Base-by-base conservation (phyloP, 2,797 vertebrate species). In the Sternotherus odoratus region DNA sequence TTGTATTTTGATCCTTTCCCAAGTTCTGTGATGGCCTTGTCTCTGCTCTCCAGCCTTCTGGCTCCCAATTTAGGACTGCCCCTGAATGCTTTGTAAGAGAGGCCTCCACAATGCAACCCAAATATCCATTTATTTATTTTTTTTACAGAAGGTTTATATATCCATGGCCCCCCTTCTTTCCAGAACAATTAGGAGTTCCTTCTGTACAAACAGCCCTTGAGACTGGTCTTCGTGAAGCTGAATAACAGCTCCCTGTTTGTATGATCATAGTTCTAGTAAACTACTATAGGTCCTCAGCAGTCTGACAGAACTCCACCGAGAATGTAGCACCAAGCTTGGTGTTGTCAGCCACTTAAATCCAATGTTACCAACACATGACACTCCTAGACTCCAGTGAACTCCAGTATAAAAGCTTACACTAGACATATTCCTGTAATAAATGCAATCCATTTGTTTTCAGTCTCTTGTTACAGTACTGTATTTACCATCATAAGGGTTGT, bases 261-360 rank as follows among this genome's bases (percentile, higher is more conserved):
- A 85, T 82, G 13, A 82, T 48, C 24, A 54, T 66, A 88, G 72
- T 39, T 82, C 79, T 54, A 48, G n/a, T 36, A 12, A 51, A 33
- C 0, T 0, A 13, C 39, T 86, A 24, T 15, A 39, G 28, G 30
- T 46, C 63, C 63, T 74, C 11, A 26, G n/a, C 60, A 72, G 46
- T 26, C 79, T 77, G 39, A 46, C 69, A 24, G 24, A 33, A 75
- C 26, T 13, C n/a, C 50, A 48, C 0, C 2, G 36, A 69, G 13
- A 75, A 39, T 50, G 69, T 53, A 54, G 49, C 60, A 75, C 85
- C 33, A 56, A 50, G 78, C 33, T 89, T 11, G 2, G 53, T 89
- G 77, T 19, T 17, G 15, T 78, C 48, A 15, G 51, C 51, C 72
- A 88, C 77, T 57, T 46, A 60, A 88, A 36, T 9, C 12, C 78